phyloP scores from a whole-genome alignment of 2,888 invertebrate genomes.

The Criorhina ranunculi region DNA sequence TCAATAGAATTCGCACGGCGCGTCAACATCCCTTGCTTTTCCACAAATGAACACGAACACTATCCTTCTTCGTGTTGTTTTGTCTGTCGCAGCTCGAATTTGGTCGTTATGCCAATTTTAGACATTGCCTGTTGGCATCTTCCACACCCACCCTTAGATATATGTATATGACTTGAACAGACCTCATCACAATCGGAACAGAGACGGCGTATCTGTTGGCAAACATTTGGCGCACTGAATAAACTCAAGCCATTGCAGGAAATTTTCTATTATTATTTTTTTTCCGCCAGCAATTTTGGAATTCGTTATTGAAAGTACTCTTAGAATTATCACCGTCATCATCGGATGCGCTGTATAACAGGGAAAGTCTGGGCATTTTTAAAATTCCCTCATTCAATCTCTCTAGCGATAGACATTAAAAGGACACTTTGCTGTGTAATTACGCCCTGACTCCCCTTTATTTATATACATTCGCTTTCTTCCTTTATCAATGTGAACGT shows the following conservation, averaged over 20 bases:
- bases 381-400: neutral
- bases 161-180: neutral
- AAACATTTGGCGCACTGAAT: conserved; percentile 24
- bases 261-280: conserved; percentile 15
- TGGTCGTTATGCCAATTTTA: conserved; percentile 62
- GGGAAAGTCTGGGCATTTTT: neutral
- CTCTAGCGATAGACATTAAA: conserved; percentile 14
- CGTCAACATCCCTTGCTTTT: conserved; percentile 33
- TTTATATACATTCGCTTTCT: neutral
- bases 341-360: neutral
- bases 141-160: neutral
- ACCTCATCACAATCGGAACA: conserved; percentile 1
- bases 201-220: neutral
- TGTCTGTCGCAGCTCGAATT: conserved; percentile 33
- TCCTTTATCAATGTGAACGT: neutral
- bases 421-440: conserved; percentile 3
- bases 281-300: neutral
- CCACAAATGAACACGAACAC: conserved; percentile 14
- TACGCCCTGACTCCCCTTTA: neutral
- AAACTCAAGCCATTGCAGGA: conserved; percentile 31
- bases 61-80: conserved; percentile 8
- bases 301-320: conserved; percentile 12
- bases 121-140: conserved; percentile 36
- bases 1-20: conserved; percentile 24
- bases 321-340: conserved; percentile 2